Evolutionary conservation across 2,797 vertebrate genomes (phyloP).

Genomic region (Sebastes itinus): DNA sequence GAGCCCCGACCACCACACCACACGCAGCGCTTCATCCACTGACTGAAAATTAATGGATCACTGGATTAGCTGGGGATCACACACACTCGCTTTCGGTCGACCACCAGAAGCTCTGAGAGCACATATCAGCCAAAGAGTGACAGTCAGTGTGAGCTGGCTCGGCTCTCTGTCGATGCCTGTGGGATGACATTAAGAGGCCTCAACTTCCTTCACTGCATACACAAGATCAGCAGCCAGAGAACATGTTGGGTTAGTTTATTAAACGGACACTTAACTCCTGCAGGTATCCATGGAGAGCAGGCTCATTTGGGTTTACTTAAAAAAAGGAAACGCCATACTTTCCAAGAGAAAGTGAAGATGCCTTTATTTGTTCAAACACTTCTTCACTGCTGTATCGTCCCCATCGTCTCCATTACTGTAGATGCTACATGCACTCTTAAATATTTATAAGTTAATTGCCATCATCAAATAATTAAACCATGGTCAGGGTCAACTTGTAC

Average conservation of each 20-base stretch:
- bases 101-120: neutral
- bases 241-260: neutral
- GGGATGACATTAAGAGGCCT: neutral
- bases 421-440: neutral
- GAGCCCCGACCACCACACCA: neutral
- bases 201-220: neutral
- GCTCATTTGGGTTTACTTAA: no score
- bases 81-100: neutral
- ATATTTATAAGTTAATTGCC: no score
- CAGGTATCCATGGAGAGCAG: constrained; percentile 2
- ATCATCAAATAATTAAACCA: no score
- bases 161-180: neutral
- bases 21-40: constrained; percentile 7
- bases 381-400: neutral
- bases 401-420: neutral
- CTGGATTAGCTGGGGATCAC: constrained; percentile 2
- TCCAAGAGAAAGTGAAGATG: neutral
- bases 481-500: neutral
- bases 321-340: neutral
- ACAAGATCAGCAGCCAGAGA: neutral
- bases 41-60: constrained; percentile 30
- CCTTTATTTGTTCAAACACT: neutral
- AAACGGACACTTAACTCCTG: neutral
- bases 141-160: neutral
- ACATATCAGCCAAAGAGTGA: neutral